Base-by-base conservation (phyloP, 2,888 invertebrate genomes). In the Bembecia ichneumoniformis region DNA sequence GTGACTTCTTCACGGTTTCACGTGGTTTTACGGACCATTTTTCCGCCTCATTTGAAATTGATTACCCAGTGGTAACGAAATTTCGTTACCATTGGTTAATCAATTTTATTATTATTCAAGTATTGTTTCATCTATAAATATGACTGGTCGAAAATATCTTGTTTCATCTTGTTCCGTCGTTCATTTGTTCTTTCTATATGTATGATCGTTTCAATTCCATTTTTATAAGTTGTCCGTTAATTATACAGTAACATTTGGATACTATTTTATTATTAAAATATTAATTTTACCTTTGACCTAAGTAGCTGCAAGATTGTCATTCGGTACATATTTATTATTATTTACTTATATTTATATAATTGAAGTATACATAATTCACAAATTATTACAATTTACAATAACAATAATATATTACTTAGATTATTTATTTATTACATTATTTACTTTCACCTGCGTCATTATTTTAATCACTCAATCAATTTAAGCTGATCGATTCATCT, bases 1-100 rank as follows among this genome's bases (percentile, higher is more conserved):
- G 54, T 68, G 61, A 62, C 73, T 64, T 80, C 78, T 80, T 81
- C 75, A 75, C 65, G 69, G 64, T 74, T 68, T 62, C 57, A 53
- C 69, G 71, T 65, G 69, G 64, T 74, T 68, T 62, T 57, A 53
- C 69, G 71, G 68, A 73, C 66, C 66, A 71, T 75, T 82, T 71
- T 78, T 81, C 76, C 64, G 79, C 77, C 75, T 60, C 64, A 69
- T n/a, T n/a, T n/a, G n/a, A n/a, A n/a, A n/a, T n/a, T n/a, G n/a
- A n/a, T n/a, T n/a, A n/a, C n/a, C n/a, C n/a, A n/a, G n/a, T n/a
- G n/a, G n/a, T n/a, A n/a, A n/a, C n/a, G n/a, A n/a, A n/a, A 66
- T 70, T 77, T 78, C 72, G 76, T 74, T 63, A 55, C 69, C 61
- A 50, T 67, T 60, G 71, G 71, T 74, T 81, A 82, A 82, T 77